Evolutionary conservation across 1,140 invertebrate genomes (phyloP).

Genomic region (Leptonema lineaticorne): DNA sequence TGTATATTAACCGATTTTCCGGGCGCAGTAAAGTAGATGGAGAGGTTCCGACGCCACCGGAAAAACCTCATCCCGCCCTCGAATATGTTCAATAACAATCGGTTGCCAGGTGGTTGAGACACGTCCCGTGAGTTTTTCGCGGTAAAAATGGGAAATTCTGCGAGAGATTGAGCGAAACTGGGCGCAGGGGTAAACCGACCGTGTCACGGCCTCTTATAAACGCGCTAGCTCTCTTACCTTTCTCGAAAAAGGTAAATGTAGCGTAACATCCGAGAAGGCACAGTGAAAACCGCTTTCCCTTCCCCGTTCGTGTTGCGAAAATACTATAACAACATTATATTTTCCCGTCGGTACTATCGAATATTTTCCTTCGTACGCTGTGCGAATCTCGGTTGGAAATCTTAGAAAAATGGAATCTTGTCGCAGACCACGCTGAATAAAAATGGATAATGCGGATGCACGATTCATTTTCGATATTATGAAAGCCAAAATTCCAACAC

Average conservation of each 20-base stretch:
- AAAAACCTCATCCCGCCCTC: constrained; percentile 14
- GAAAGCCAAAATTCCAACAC: no score
- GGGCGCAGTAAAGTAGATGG: background rate
- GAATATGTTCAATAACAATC: constrained; percentile 35
- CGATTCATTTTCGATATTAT: no score
- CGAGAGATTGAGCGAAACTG: background rate
- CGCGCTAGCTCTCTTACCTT: constrained; percentile 36
- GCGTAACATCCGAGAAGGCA: constrained; percentile 17
- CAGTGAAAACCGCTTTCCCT: constrained; percentile 18
- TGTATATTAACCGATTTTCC: background rate
- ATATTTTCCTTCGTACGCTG: background rate
- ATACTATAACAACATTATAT: constrained; percentile 24
- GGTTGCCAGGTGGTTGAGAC: background rate
- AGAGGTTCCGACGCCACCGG: background rate
- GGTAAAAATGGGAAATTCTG: background rate
- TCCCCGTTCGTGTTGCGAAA: no score
- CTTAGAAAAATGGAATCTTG: no score
- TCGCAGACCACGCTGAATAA: no score
- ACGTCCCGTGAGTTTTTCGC: no score
- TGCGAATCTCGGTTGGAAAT: no score
- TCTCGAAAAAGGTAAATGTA: constrained; percentile 35
- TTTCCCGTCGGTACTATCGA: background rate
- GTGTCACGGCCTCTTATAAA: constrained; percentile 31
- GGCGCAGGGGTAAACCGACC: constrained; percentile 28
- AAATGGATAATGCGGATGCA: no score